Percentiles rank a stretch among this genome's conserved stretches.
These are phyloP conservation scores for Spialia ferax DNA, from an alignment of 2,888 invertebrate species.

Conservation along the genomic window DNA sequence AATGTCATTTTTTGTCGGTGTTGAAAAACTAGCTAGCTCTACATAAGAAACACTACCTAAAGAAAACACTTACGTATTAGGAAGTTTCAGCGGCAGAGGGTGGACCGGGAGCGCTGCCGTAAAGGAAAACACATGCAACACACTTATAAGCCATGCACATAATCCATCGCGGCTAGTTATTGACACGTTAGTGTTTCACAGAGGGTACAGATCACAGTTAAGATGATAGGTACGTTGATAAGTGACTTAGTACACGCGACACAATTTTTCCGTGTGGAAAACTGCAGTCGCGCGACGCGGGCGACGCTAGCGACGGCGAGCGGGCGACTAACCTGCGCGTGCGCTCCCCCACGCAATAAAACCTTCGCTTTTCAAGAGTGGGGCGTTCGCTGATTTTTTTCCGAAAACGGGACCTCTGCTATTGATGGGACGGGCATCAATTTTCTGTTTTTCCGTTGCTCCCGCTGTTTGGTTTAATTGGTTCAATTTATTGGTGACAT, in stretches of 20 bases:
- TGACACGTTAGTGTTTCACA: slow-evolving; percentile 43
- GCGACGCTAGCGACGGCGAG: slow-evolving; percentile 70
- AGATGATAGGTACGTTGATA: slow-evolving; percentile 26
- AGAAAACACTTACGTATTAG: slow-evolving; percentile 51
- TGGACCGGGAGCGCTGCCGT: slow-evolving; percentile 74
- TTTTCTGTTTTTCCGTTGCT: slow-evolving; percentile 15
- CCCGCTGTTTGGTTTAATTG: background rate
- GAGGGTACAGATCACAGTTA: slow-evolving; percentile 42
- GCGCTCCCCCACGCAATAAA: slow-evolving; percentile 72
- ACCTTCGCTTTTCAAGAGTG: slow-evolving; percentile 79
- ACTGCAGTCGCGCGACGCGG: slow-evolving; percentile 80
- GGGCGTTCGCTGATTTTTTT: slow-evolving; percentile 59
- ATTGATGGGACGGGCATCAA: slow-evolving; percentile 14
- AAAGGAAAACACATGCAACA: slow-evolving; percentile 66
- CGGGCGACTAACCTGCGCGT: slow-evolving; percentile 69
- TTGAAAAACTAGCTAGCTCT: slow-evolving; percentile 8
- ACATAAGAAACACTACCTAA: slow-evolving; percentile 25
- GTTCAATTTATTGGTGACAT: background rate
- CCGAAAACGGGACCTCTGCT: slow-evolving; percentile 46
- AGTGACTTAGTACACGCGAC: slow-evolving; percentile 62
- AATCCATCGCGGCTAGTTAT: slow-evolving; percentile 68
- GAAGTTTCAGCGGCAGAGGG: slow-evolving; percentile 58
- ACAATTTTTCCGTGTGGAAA: slow-evolving; percentile 80
- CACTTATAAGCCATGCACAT: slow-evolving; percentile 81
- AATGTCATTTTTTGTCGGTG: background rate